Evolutionary conservation across 1,140 invertebrate species (phyloP), one percentile per base, ranked within the genome.

Genomic region (Dermatophagoides farinae): DNA sequence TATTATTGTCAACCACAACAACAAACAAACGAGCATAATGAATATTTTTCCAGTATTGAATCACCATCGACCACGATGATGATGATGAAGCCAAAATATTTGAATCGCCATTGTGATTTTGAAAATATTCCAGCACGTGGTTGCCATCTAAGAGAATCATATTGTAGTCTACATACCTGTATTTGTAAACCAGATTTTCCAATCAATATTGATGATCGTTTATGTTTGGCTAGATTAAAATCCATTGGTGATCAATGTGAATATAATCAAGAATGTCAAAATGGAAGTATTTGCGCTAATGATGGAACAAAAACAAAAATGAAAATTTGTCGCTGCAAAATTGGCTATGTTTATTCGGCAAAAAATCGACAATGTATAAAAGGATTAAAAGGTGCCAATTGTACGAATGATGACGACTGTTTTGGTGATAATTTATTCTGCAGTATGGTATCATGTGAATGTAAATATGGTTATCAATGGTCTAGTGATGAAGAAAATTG

Each of bases 161-260:
- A 49, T 20, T 60, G 58, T 22, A 60, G 58, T 52, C 22, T 38
- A 20, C 58, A 60, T 52, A 9, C 6, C 4, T 60, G 58, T 43
- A 31, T 60, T 14, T 60, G 58, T 37, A 60, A 60, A 52, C 58
- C 58, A 18, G 46, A 49, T 50, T 49, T 40, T 38, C 58, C 58
- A 6, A 60, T 60, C 22, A 60, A 60, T 25, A 60, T 60, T 38
- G 46, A 5, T 10, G 58, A 60, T 25, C 41, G 43, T 1, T 38
- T 49, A 25, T 60, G 58, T 23, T 38, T 60, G 11, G 47, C 41
- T 22, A 50, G n/a, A 25, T 23, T 20, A 18, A 60, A 60, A 52
- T 37, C 41, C 1, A 44, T 60, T 49, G 25, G 43, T 12, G 58
- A 60, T 9, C 18, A 18, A 12, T 60, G 58, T 52, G 18, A n/a